phyloP scores from a whole-genome alignment of 1,140 invertebrate species.

The Chelonus insularis region DNA sequence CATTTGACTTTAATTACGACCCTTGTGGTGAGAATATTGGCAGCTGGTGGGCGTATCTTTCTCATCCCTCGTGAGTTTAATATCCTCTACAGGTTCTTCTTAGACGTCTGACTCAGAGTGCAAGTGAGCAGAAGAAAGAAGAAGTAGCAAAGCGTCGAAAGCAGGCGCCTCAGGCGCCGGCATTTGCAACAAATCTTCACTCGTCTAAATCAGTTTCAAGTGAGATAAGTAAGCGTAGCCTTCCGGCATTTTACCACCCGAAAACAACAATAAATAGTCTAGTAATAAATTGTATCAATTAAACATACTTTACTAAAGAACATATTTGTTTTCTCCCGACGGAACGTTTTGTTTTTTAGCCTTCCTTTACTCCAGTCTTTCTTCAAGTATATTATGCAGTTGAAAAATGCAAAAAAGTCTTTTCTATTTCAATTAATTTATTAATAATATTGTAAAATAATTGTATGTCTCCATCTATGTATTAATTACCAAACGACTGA shows the following conservation, averaged over 20 bases:
- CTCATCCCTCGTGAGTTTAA: constrained; percentile 20
- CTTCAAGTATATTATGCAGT: too few relatives aligned
- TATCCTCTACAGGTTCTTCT: constrained; percentile 2
- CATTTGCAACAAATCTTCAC: constrained; percentile 55
- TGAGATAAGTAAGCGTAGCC: constrained; percentile 47
- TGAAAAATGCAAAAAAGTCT: too few relatives aligned
- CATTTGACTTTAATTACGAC: constrained; percentile 35
- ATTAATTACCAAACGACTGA: too few relatives aligned
- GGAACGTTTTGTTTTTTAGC: too few relatives aligned
- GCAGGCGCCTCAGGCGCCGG: constrained; percentile 24
- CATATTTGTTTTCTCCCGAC: too few relatives aligned
- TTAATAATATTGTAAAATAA: too few relatives aligned
- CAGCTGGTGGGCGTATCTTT: constrained; percentile 38
- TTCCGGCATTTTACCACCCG: constrained; percentile 21
- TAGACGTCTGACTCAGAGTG: neutral
- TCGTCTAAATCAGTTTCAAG: constrained; percentile 58
- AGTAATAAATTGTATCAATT: neutral
- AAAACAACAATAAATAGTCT: neutral
- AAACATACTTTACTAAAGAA: too few relatives aligned
- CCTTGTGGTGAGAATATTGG: constrained; percentile 34
- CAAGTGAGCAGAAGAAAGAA: constrained; percentile 9
- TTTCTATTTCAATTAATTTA: too few relatives aligned
- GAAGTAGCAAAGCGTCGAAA: constrained; percentile 17
- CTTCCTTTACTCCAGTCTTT: too few relatives aligned
- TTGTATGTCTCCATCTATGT: too few relatives aligned